Base-by-base conservation (phyloP, 2,113 vertebrate genomes). In the Strix uralensis region DNA sequence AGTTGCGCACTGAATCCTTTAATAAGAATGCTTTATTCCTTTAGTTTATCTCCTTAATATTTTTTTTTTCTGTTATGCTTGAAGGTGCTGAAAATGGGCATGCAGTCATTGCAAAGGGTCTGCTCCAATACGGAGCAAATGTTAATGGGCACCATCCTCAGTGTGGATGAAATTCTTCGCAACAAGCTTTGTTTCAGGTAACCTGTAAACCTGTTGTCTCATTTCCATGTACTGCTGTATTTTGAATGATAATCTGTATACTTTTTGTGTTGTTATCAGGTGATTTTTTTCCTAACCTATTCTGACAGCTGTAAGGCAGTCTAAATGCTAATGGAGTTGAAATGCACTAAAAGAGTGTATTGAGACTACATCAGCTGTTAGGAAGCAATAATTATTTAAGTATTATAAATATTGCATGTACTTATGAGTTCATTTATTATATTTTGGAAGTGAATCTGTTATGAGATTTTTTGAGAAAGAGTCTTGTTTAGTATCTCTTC, bases 141-240 rank as follows among this genome's bases (percentile, higher is more conserved):
- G 95, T 98, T 75, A 98, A 98, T 75, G 83, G 98, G n/a, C 92
- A 95, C 26, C 98, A 98, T 96, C 98, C 98, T 4, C 96, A 97
- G 49, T 98, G 98, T 47, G 98, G 98, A 89, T 99, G 98, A 98
- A 98, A 98, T 87, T 98, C 98, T 79, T 98, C 98, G 26, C 98
- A 98, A 78, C 98, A 99, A 86, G 98, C 98, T 93, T 98, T 97
- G 59, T 98, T 96, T 84, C 97, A 96, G 98, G 97, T 97, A 96
- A 75, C 42, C 52, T 90, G 57, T 81, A 78, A 82, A 55, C 71
- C 70, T 88, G 13, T 87, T 10, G 10, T 92, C 90, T 96, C 55
- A 70, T 96, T 97, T 95, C 66, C 80, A 80, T 15, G 9, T 95
- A 85, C 95, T 93, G 83, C 52, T 90, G 36, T 75, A 40, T 94